Percentiles rank a stretch among this genome's conserved stretches.
These are phyloP conservation scores for Drosophila equinoxialis DNA, from an alignment of 1,140 invertebrate genomes.

Conservation along the genomic window DNA sequence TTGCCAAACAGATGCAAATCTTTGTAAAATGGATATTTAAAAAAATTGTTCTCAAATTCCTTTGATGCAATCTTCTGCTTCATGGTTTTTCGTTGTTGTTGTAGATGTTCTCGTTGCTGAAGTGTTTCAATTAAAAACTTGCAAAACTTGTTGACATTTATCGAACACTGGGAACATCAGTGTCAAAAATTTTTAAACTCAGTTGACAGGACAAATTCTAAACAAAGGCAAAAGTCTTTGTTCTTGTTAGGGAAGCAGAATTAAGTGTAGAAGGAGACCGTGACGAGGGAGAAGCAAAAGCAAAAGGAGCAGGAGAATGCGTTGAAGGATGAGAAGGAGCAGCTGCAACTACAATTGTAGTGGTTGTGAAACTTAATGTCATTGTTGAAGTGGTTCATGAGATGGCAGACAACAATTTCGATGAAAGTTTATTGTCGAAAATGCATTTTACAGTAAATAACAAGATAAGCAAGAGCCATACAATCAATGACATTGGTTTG, in stretches of 20 bases:
- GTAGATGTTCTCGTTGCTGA: conserved; percentile 12
- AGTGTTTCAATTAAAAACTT: conserved; percentile 80
- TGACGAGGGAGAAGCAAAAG: too few species aligned
- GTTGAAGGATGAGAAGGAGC: background rate
- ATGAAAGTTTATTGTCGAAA: conserved; percentile 45
- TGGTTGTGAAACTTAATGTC: conserved; percentile 57
- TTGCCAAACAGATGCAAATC: conserved; percentile 54
- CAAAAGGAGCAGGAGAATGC: too few species aligned
- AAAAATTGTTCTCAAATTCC: conserved; percentile 40
- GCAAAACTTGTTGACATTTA: conserved; percentile 76
- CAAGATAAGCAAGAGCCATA: conserved; percentile 32
- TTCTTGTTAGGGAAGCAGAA: background rate
- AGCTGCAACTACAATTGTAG: conserved; percentile 23
- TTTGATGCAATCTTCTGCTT: conserved; percentile 46
- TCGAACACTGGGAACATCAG: conserved; percentile 62
- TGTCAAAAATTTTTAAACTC: conserved; percentile 27
- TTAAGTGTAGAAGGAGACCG: too few species aligned
- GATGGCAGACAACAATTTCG: conserved; percentile 26
- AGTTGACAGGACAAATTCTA: conserved; percentile 20
- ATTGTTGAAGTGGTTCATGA: conserved; percentile 44
- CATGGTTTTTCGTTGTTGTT: conserved; percentile 7
- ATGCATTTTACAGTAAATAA: conserved; percentile 56
- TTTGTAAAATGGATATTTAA: conserved; percentile 50
- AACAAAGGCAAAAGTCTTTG: conserved; percentile 7
- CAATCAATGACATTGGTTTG: conserved; percentile 13